Conservation (phyloP, 2,113 vertebrate species). For the Herpetotheres cachinnans region DNA sequence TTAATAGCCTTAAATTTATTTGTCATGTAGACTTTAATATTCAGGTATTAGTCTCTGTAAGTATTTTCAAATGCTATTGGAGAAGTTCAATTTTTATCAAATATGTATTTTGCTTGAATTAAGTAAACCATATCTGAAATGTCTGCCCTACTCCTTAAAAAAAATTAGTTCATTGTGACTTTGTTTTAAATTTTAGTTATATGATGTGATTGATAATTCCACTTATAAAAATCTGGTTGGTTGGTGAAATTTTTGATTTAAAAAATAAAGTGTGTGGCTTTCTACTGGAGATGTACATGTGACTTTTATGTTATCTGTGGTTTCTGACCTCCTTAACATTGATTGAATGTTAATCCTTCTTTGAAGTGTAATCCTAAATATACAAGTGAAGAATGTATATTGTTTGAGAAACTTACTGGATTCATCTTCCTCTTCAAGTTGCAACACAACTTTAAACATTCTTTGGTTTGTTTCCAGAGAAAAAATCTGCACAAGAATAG, state of each 20-base stretch:
- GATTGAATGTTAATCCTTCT: conserved; percentile 16
- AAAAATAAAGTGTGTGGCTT: neutral
- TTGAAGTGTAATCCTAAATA: conserved; percentile 25
- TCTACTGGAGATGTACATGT: neutral
- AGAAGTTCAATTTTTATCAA: neutral
- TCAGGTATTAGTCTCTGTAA: neutral
- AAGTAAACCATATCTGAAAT: neutral
- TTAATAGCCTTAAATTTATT: neutral
- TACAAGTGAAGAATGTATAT: neutral
- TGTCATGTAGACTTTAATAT: neutral
- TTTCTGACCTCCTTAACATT: conserved; percentile 19
- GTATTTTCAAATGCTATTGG: neutral
- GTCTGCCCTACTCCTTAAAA: neutral
- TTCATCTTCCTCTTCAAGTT: neutral
- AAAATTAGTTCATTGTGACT: neutral
- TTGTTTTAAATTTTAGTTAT: neutral
- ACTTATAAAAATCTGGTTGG: neutral
- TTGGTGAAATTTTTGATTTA: neutral
- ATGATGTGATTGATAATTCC: neutral
- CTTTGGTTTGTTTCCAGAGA: neutral
- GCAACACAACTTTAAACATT: neutral
- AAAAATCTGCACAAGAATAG: neutral
- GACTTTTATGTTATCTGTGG: neutral
- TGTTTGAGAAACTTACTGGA: neutral
- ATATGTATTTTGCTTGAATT: neutral